These are phyloP conservation scores for Actinopyga echinites DNA, from an alignment of 53 echinoderm and acorn worm genomes.

Conservation along the genomic window DNA sequence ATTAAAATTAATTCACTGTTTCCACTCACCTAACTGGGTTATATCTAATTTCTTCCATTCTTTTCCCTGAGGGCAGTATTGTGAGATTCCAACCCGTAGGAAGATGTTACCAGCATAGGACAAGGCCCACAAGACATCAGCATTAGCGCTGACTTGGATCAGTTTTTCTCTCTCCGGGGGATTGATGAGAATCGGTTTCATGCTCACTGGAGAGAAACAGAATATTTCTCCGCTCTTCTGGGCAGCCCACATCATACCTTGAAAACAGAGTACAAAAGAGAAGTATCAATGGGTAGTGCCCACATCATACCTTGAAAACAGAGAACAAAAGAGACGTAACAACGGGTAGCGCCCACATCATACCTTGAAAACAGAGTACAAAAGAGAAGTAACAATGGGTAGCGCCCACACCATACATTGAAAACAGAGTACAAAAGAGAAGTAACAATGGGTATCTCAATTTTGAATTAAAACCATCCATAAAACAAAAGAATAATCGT, in stretches of 20 bases:
- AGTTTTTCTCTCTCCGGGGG: conserved; percentile 71
- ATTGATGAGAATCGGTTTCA: conserved; percentile 77
- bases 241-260: conserved; percentile 93
- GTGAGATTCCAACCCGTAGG: conserved; percentile 68
- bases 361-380: conserved; percentile 50
- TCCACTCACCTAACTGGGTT: conserved; percentile 75
- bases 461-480: too few relatives aligned
- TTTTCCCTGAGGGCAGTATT: conserved; percentile 70
- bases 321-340: not conserved
- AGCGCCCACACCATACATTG: conserved; percentile 88
- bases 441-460: not conserved
- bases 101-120: conserved; percentile 60
- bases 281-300: conserved; percentile 28
- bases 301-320: conserved; percentile 78
- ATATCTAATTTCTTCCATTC: conserved; percentile 83
- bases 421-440: not conserved
- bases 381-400: not conserved
- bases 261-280: not conserved
- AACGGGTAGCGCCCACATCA: conserved; percentile 70
- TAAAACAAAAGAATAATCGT: too few relatives aligned
- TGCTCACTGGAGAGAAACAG: conserved; percentile 85
- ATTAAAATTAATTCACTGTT: too few relatives aligned
- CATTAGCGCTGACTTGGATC: conserved; percentile 74
- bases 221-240: conserved; percentile 91
- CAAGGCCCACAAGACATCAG: conserved; percentile 87